Base-by-base conservation (phyloP, 1,140 invertebrate genomes). In the Drosophila kikkawai region DNA sequence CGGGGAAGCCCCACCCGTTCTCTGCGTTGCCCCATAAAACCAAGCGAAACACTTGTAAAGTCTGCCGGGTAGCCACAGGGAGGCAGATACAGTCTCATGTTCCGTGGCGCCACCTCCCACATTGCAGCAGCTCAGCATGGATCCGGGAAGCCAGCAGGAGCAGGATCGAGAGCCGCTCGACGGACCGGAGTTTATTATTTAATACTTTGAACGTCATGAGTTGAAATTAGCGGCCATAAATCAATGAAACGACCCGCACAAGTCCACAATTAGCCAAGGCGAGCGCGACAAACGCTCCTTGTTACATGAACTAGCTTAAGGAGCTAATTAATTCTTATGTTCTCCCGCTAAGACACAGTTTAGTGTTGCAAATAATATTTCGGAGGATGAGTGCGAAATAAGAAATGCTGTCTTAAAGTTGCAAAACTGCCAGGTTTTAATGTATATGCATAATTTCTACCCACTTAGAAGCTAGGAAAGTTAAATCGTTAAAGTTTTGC, bases 171-270 rank as follows among this genome's bases (percentile, higher is more conserved):
- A 48, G 63, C 22, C 42, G 63, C 50, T 68, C 67, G 71, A 50
- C 57, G 80, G 69, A 80, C 80, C 82, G 56, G 84, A 88, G 84
- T 87, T 87, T 87, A 88, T 87, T 87, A 87, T 87, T 87, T 88
- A 84, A 87, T 87, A 84, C 84, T 87, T 84, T 84, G 63, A 80
- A 70, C 80, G 80, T 78, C 84, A 82, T 84, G 84, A 78, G 84
- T 87, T 80, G 77, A 87, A 87, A 87, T 87, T 84, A 88, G 84
- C 73, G 79, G 80, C 69, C 84, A 87, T 87, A 87, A 87, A 87
- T 87, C 84, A 87, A 87, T 87, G 84, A 84, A 87, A 87, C 85
- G 84, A 87, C 84, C 79, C 63, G 69, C 80, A 77, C 84, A 88
- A 87, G 84, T 80, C 84, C 75, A 88, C 84, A 87, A 87, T 87